Percentiles rank a stretch among this genome's conserved stretches.
phyloP scores from a whole-genome alignment of 2,797 vertebrate species.

The Poeciliopsis gracilis region DNA sequence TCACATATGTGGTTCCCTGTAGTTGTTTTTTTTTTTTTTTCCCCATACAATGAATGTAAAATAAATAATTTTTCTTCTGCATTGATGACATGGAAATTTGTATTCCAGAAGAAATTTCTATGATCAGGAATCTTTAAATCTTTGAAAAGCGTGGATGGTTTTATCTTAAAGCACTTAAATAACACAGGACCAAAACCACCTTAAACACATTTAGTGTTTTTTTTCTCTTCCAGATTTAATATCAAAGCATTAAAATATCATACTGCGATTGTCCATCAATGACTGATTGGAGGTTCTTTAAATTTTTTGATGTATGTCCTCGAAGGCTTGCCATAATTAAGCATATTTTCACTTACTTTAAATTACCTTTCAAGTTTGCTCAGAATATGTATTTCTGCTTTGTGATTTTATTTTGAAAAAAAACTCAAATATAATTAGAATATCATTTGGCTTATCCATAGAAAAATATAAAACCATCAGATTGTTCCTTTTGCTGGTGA shows the following conservation, averaged over 20 bases:
- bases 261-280: background rate
- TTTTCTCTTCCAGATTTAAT: background rate
- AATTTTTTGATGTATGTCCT: background rate
- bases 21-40: background rate
- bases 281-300: background rate
- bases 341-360: background rate
- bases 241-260: background rate
- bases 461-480: background rate
- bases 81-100: background rate
- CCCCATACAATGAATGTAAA: background rate
- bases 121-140: background rate
- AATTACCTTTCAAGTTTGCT: background rate
- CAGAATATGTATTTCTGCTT: background rate
- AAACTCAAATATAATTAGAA: background rate
- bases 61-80: background rate
- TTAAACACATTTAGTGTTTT: background rate
- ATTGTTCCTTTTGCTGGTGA: background rate
- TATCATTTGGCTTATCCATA: background rate
- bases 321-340: background rate
- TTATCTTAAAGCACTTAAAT: slow-evolving; percentile 8
- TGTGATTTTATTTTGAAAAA: background rate
- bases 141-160: background rate
- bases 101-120: background rate
- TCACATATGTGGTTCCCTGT: background rate
- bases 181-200: slow-evolving; percentile 1